These are phyloP conservation scores for Stegostoma tigrinum DNA, from an alignment of 2,113 vertebrate species.

Conservation along the genomic window DNA sequence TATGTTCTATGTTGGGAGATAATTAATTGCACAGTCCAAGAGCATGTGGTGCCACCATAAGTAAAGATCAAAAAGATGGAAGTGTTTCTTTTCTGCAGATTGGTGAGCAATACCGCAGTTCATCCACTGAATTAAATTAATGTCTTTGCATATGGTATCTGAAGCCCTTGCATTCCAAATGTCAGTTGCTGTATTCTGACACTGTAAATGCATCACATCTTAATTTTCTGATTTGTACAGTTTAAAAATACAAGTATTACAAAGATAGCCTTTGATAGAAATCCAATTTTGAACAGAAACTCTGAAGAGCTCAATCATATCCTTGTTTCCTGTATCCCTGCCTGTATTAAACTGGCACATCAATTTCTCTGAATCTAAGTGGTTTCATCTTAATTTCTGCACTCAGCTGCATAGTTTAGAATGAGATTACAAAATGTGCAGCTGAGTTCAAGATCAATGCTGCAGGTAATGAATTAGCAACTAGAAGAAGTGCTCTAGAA, in stretches of 20 bases:
- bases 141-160: not conserved
- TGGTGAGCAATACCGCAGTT: not conserved
- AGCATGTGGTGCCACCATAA: not conserved
- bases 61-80: not conserved
- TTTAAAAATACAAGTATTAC: not conserved
- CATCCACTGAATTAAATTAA: not conserved
- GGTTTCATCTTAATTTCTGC: not conserved
- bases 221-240: not conserved
- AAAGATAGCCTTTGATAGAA: not conserved
- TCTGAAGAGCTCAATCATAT: not conserved
- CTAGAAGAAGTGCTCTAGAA: not conserved
- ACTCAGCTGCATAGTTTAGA: not conserved
- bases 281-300: not conserved
- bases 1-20: not conserved
- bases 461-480: not conserved
- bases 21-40: not conserved
- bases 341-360: not conserved
- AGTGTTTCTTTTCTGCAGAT: not conserved
- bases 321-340: not conserved
- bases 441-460: not conserved
- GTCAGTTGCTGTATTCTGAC: not conserved
- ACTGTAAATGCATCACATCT: not conserved
- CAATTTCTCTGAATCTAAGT: not conserved
- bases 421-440: not conserved
- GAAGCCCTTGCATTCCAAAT: not conserved